phyloP scores from a whole-genome alignment of 2,113 vertebrate genomes.

The Aspidoscelis tigris region DNA sequence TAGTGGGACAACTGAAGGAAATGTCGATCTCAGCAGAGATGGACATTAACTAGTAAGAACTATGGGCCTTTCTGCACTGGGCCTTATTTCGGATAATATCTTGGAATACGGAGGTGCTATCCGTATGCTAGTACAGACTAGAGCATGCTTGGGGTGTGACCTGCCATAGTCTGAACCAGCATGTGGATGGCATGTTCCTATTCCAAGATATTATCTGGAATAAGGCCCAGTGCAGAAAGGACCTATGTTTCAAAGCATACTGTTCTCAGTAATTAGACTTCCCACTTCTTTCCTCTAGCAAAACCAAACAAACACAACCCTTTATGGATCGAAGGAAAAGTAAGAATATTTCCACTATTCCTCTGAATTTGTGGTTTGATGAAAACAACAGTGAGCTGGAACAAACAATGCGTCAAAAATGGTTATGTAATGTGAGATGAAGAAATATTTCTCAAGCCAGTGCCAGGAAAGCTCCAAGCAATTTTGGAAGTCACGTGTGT shows the following conservation, averaged over 20 bases:
- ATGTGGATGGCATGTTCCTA: too few species aligned
- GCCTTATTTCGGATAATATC: too few species aligned
- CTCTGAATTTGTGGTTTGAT: slow-evolving; percentile 64
- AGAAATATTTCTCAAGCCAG: slow-evolving; percentile 77
- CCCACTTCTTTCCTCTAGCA: too few species aligned
- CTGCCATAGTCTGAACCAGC: too few species aligned
- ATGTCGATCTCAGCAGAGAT: slow-evolving; percentile 28
- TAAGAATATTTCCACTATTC: slow-evolving; percentile 51
- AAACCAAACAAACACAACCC: too few species aligned
- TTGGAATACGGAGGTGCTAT: too few species aligned
- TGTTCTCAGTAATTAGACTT: slow-evolving; percentile 52
- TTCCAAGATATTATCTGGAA: too few species aligned
- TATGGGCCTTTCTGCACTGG: too few species aligned
- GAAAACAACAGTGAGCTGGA: slow-evolving; percentile 66
- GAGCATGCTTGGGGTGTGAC: too few species aligned
- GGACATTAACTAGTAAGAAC: slow-evolving; percentile 43
- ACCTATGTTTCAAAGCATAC: slow-evolving; percentile 1
- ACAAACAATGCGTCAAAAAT: slow-evolving; percentile 70
- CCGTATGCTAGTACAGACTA: too few species aligned
- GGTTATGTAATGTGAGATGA: slow-evolving; percentile 76
- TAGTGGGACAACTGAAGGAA: slow-evolving; percentile 58
- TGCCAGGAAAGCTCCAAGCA: slow-evolving; percentile 73
- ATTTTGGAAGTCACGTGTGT: slow-evolving; percentile 73
- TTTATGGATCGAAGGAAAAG: neutral
- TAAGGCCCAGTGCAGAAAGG: too few species aligned